A percentile compares a stretch with the other conserved stretches of the same genome.
Conservation (phyloP, 2,888 invertebrate species). For the Hirtodrosophila cameraria region DNA sequence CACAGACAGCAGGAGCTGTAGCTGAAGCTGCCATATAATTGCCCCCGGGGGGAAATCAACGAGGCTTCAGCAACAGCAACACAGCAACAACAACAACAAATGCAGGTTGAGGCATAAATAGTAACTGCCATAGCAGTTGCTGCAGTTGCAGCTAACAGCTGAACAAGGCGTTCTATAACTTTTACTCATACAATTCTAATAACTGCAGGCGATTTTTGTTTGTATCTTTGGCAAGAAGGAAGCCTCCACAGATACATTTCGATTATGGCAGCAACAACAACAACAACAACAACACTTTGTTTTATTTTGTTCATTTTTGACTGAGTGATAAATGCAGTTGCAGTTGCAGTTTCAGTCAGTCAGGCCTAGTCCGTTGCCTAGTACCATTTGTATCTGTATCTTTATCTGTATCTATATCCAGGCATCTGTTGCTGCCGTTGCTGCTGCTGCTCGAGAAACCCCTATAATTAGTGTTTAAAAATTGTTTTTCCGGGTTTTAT, state of each 20-base stretch:
- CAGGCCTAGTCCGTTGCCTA: slow-evolving; percentile 4
- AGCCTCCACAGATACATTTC: slow-evolving; percentile 42
- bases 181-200: slow-evolving; percentile 65
- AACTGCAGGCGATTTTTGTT: slow-evolving; percentile 58
- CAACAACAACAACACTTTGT: slow-evolving; percentile 2
- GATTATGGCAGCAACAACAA: slow-evolving; percentile 31
- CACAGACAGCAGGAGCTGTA: neutral
- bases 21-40: slow-evolving; percentile 44
- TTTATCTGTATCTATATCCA: slow-evolving; percentile 25
- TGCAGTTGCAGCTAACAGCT: slow-evolving; percentile 36
- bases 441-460: slow-evolving; percentile 24
- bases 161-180: slow-evolving; percentile 56
- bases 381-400: slow-evolving; percentile 24
- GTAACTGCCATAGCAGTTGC: slow-evolving; percentile 11
- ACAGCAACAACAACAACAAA: slow-evolving; percentile 17
- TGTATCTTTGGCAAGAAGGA: slow-evolving; percentile 38
- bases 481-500: slow-evolving; percentile 64
- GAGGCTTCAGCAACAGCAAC: slow-evolving; percentile 26
- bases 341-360: slow-evolving; percentile 20
- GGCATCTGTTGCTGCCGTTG: slow-evolving; percentile 28
- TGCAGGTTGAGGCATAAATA: slow-evolving; percentile 1
- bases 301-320: slow-evolving; percentile 10
- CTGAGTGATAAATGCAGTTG: slow-evolving; percentile 58
- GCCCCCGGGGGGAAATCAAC: slow-evolving; percentile 63
- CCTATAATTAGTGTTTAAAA: slow-evolving; percentile 58